A percentile compares a stretch with the other conserved stretches of the same genome.
Conservation (phyloP, 2,888 invertebrate species). For the Macrophya annulata region DNA sequence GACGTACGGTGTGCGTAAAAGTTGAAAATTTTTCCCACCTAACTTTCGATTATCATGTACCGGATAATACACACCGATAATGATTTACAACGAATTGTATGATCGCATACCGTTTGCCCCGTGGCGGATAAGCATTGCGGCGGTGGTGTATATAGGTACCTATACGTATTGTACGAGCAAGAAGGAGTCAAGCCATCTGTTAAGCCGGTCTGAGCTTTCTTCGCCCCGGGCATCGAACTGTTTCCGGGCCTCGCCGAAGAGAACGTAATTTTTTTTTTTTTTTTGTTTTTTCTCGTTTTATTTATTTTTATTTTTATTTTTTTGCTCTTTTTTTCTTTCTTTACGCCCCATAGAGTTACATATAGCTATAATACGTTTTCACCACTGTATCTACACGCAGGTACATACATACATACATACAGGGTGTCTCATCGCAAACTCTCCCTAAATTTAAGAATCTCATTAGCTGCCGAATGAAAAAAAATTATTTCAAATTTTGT, state of each 20-base stretch:
- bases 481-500: background rate
- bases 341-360: constrained; percentile 24
- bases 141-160: constrained; percentile 47
- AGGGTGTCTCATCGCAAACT: background rate
- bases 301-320: background rate
- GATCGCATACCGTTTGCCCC: constrained; percentile 37
- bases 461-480: background rate
- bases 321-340: background rate
- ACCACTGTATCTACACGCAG: constrained; percentile 14
- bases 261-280: constrained; percentile 52
- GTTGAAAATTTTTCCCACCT: background rate
- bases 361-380: background rate
- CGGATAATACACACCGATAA: background rate
- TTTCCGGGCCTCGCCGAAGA: constrained; percentile 69
- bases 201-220: constrained; percentile 68
- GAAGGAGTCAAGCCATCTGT: constrained; percentile 53
- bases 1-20: background rate
- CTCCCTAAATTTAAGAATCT: background rate
- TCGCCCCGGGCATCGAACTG: constrained; percentile 73
- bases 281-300: constrained; percentile 13
- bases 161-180: constrained; percentile 39
- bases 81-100: constrained; percentile 14
- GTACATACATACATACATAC: background rate
- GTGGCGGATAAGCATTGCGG: constrained; percentile 48
- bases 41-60: constrained; percentile 41